phyloP scores from a whole-genome alignment of 2,888 invertebrate species.

The Drosophila lacicola region DNA sequence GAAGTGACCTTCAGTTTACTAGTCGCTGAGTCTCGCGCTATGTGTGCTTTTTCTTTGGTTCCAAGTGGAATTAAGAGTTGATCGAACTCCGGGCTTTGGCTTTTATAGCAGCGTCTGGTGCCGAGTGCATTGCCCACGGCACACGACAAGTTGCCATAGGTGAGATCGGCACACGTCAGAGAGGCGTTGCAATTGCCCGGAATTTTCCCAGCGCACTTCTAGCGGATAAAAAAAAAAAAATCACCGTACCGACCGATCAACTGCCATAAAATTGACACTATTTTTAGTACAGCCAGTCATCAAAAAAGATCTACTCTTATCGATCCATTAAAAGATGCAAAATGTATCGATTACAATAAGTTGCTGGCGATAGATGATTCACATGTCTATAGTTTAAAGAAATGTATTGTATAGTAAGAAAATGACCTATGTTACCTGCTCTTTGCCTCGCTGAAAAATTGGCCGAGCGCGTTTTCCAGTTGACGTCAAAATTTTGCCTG shows the following conservation, averaged over 20 bases:
- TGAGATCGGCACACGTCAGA: constrained; percentile 30
- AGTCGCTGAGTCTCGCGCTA: neutral
- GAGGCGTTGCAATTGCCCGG: constrained; percentile 27
- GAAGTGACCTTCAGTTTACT: neutral
- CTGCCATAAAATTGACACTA: constrained; percentile 42
- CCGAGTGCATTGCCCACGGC: constrained; percentile 48
- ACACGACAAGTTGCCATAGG: constrained; percentile 47
- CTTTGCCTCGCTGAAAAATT: too few species aligned
- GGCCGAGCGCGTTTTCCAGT: too few species aligned
- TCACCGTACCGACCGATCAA: constrained; percentile 45
- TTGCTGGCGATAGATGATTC: constrained; percentile 24
- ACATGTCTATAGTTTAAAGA: neutral
- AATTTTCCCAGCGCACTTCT: constrained; percentile 59
- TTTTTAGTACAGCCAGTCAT: constrained; percentile 47
- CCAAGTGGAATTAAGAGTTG: constrained; percentile 32
- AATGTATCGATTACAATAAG: constrained; percentile 9
- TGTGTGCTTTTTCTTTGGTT: constrained; percentile 26
- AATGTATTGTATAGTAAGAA: neutral
- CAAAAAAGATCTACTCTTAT: constrained; percentile 2
- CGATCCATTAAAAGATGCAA: constrained; percentile 42
- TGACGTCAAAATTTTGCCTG: too few species aligned
- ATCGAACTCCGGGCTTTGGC: constrained; percentile 1
- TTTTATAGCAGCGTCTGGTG: constrained; percentile 56
- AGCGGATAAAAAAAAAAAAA: constrained; percentile 39
- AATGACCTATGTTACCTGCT: neutral